Conservation (phyloP, 1,140 invertebrate genomes). For the Hylaeus anthracinus region DNA sequence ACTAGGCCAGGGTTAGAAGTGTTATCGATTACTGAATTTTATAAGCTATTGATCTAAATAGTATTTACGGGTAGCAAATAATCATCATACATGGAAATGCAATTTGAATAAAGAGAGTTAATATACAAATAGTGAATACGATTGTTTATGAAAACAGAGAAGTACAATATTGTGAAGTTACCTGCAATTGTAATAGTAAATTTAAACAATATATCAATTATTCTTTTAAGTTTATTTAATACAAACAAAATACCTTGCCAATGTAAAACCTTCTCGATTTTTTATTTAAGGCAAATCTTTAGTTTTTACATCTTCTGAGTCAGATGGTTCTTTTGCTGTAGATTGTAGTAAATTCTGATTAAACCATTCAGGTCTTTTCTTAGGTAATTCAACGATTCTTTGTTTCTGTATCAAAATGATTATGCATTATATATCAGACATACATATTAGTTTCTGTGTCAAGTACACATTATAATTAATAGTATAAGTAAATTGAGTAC, state of each 20-base stretch:
- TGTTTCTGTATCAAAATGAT: slow-evolving; percentile 79
- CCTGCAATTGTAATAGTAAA: not conserved
- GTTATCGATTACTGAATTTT: slow-evolving; percentile 30
- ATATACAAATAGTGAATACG: not conserved
- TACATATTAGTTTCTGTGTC: not conserved
- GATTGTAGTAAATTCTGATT: slow-evolving; percentile 90
- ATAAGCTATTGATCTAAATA: slow-evolving; percentile 18
- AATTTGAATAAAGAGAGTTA: slow-evolving; percentile 4
- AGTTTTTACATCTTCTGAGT: slow-evolving; percentile 87
- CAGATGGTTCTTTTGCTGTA: slow-evolving; percentile 85
- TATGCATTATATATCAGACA: slow-evolving; percentile 26
- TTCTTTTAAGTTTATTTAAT: not conserved
- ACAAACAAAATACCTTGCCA: not conserved
- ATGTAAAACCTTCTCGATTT: slow-evolving; percentile 12
- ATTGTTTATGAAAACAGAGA: not conserved
- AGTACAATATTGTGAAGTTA: not conserved
- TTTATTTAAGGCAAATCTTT: slow-evolving; percentile 67
- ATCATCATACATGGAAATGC: not conserved
- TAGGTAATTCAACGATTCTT: slow-evolving; percentile 88
- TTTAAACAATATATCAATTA: slow-evolving; percentile 1
- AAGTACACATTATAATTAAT: slow-evolving; percentile 8
- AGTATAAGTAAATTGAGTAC: slow-evolving; percentile 63
- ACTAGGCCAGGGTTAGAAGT: not conserved
- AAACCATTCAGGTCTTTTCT: slow-evolving; percentile 89
- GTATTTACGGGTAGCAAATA: slow-evolving; percentile 6